Base-by-base conservation (phyloP, 2,888 invertebrate genomes). In the Spilarctia lutea region DNA sequence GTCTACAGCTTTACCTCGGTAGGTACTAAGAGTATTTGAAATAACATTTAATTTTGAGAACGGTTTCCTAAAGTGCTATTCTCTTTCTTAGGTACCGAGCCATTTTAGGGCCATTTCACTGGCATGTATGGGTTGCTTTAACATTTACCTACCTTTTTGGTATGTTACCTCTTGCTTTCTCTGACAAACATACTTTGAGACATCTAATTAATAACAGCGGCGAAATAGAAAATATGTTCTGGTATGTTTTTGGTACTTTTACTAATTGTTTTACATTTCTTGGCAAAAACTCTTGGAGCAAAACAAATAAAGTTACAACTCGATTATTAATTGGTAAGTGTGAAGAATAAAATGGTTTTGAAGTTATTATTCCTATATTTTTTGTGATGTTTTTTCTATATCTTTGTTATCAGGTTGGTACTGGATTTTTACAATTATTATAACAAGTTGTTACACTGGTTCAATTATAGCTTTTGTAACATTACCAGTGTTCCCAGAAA, bases 391-490 rank as follows among this genome's bases (percentile, higher is more conserved):
- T 73, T 70, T 73, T 79, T 77, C 68, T 60, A 35, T 91, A 66
- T 74, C 68, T 71, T 80, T 77, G 68, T 65, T 60, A 91, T 75
- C 80, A 97, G 97, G 97, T 75, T 97, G 97, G 93, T 98, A 98
- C 90, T 98, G 98, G 98, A 90, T 98, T n/a, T 98, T 98, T 85
- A 98, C 98, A 6, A 98, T 98, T 63, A 98, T 98, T 72, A 97
- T 98, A 71, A 98, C 98, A 1, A 97, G 98, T 72, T 98, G 98
- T 86, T 98, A 98, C 87, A 98, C 98, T 1, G 98, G 98, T 6
- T 98, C 98, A 1, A 98, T 98, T 42, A 98, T 98, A 87, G 98
- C 98, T 0, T 98, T 98, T 90, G 98, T 98, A 16, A 98, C 98
- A 0, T 90, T 98, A 70, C 98, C 98, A 0, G 96, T 97, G 0